Conservation (phyloP, 2,113 vertebrate species). For the Nycticryphes semicollaris region DNA sequence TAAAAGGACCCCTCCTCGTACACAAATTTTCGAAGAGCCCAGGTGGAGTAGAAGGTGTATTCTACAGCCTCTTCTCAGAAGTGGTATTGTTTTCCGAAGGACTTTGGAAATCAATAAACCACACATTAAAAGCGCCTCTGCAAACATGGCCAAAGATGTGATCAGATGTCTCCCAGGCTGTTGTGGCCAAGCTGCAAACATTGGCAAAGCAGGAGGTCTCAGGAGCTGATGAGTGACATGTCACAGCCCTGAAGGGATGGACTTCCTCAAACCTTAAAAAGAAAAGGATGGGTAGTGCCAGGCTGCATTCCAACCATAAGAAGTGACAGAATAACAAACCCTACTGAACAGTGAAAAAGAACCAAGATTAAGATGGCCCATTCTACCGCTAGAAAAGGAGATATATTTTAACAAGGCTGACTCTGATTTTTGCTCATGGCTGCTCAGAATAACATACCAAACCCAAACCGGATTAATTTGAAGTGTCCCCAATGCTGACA, state of each 20-base stretch:
- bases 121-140: background rate
- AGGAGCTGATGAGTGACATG: background rate
- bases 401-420: background rate
- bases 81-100: background rate
- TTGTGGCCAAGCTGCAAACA: background rate
- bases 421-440: background rate
- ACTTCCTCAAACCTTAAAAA: background rate
- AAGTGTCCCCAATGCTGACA: background rate
- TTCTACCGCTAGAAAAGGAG: background rate
- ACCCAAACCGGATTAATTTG: background rate
- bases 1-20: background rate
- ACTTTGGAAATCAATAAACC: background rate
- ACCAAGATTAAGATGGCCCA: background rate
- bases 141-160: background rate
- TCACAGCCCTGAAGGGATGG: background rate
- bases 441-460: background rate
- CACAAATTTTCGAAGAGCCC: background rate
- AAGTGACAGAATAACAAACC: background rate
- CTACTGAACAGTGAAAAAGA: background rate
- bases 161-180: background rate
- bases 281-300: background rate
- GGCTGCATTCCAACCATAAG: background rate
- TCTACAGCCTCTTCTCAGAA: background rate
- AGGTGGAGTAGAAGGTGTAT: background rate
- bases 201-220: background rate